Percentiles rank a stretch among this genome's conserved stretches.
Conservation (phyloP, 2,113 vertebrate genomes). For the Protobothrops flavoviridis region DNA sequence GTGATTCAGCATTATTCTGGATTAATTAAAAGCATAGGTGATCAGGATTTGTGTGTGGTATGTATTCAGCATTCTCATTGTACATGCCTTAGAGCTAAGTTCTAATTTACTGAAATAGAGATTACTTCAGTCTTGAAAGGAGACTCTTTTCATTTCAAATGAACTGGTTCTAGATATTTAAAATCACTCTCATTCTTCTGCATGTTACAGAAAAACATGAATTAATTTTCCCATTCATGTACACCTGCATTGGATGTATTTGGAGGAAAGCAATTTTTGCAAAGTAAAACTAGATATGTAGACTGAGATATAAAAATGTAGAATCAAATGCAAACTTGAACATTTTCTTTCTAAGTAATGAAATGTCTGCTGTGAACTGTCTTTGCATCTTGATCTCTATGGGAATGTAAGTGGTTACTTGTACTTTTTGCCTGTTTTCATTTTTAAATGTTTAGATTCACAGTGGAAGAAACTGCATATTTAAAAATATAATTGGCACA, state of each 20-base stretch:
- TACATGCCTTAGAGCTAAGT: not conserved
- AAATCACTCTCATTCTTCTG: not conserved
- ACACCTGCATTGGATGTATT: not conserved
- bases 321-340: not conserved
- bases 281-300: not conserved
- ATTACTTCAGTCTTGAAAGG: not conserved
- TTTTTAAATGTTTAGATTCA: not conserved
- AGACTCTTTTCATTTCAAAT: not conserved
- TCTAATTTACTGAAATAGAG: not conserved
- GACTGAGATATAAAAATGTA: not conserved
- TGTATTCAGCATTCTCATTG: not conserved
- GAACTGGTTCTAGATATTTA: not conserved
- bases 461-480: not conserved
- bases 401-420: not conserved
- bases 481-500: not conserved
- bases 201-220: not conserved
- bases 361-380: not conserved
- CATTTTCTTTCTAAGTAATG: not conserved
- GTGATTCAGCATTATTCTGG: not conserved
- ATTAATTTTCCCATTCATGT: not conserved
- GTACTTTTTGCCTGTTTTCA: not conserved
- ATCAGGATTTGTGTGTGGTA: not conserved
- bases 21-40: not conserved
- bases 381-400: too few species aligned
- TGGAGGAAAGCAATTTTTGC: not conserved